Conservation (phyloP, 1,140 invertebrate genomes). For the Drosophila kurseongensis region DNA sequence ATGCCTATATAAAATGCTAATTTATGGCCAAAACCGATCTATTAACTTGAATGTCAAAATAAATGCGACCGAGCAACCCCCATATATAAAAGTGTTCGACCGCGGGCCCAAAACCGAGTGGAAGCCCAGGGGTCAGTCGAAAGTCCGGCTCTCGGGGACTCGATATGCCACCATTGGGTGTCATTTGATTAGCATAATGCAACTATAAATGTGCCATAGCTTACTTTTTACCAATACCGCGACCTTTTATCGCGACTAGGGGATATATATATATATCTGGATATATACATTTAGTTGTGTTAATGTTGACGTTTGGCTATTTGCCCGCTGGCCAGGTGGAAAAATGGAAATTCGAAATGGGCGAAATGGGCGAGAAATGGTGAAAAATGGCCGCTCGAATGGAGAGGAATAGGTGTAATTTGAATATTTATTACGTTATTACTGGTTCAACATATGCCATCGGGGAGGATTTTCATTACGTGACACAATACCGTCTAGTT, state of each 20-base stretch:
- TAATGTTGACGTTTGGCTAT: conserved; percentile 73
- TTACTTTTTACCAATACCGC: conserved; percentile 63
- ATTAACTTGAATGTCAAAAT: conserved; percentile 83
- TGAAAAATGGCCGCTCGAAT: conserved; percentile 48
- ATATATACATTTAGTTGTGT: conserved; percentile 78
- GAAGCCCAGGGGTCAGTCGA: conserved; percentile 36
- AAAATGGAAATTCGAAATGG: conserved; percentile 57
- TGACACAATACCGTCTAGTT: conserved; percentile 13
- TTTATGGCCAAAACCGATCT: conserved; percentile 82
- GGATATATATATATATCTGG: conserved; percentile 16
- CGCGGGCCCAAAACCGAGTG: background rate
- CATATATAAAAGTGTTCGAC: conserved; percentile 28
- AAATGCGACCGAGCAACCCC: conserved; percentile 65
- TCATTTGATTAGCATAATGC: conserved; percentile 83
- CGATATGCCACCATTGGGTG: conserved; percentile 79
- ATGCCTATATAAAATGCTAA: conserved; percentile 77
- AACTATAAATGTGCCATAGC: conserved; percentile 79
- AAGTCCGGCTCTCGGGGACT: conserved; percentile 36
- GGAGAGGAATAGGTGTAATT: conserved; percentile 64
- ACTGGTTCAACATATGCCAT: conserved; percentile 25
- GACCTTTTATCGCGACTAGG: conserved; percentile 28
- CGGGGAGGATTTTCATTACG: conserved; percentile 49
- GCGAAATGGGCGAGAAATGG: conserved; percentile 30
- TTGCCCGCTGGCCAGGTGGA: conserved; percentile 61
- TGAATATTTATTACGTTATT: conserved; percentile 82